A percentile compares a stretch with the other conserved stretches of the same genome.
Evolutionary conservation across 2,113 vertebrate species (phyloP).

Genomic region (Beaufortia kweichowensis): DNA sequence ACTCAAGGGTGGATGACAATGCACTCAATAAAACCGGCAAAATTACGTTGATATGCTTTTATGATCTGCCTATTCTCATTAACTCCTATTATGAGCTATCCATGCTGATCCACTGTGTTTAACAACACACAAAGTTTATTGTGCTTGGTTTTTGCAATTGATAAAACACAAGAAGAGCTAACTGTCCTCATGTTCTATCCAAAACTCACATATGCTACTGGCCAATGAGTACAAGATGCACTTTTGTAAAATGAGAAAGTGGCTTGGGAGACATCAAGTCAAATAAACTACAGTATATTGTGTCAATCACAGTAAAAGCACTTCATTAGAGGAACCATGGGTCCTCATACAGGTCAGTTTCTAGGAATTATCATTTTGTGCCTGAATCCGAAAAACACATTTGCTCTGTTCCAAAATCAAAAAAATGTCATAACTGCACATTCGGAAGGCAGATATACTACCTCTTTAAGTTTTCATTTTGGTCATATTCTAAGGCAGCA

Average conservation of each 20-base stretch:
- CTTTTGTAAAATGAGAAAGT: background rate
- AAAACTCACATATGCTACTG: too few relatives aligned
- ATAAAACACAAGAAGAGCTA: background rate
- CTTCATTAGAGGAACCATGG: background rate
- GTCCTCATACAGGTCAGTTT: background rate
- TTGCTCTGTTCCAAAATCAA: background rate
- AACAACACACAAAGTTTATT: background rate
- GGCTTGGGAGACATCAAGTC: background rate
- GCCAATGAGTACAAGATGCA: background rate
- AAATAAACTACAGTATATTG: background rate
- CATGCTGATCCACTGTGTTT: background rate
- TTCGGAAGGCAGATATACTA: too few relatives aligned
- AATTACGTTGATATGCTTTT: background rate
- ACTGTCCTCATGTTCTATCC: background rate
- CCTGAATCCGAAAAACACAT: conserved; percentile 3
- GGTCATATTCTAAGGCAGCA: too few relatives aligned
- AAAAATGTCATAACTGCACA: too few relatives aligned
- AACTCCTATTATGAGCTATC: background rate
- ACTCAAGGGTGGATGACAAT: background rate
- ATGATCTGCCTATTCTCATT: background rate
- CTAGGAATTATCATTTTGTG: background rate
- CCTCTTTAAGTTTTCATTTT: too few relatives aligned
- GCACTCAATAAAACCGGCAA: too few relatives aligned
- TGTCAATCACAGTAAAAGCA: background rate
- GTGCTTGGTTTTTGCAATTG: background rate